Evolutionary conservation across 2,113 vertebrate species (phyloP), one percentile per base, ranked within the genome.

Genomic region (Cephalopholis sonnerati): DNA sequence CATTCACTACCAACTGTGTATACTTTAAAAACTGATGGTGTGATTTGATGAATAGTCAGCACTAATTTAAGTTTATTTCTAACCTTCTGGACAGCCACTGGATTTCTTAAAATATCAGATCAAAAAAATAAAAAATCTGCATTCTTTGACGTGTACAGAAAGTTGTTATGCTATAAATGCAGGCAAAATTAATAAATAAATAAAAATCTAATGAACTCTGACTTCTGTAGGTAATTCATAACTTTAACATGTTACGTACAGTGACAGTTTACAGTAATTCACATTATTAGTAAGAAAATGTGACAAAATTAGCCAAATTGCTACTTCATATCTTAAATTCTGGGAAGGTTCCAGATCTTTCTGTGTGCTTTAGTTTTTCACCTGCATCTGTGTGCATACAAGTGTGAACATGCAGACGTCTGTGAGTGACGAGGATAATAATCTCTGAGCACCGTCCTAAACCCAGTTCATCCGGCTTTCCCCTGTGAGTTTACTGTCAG

Each of bases 381-480:
- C 18, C 51, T 48, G 27, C 46, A 15, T 48, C 5, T 51, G 16
- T 15, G 44, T 53, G 7, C 41, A 7, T 36, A 44, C 76, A 29
- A 36, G 82, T 81, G 22, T 72, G 41, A 62, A 74, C 89, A 32
- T 1, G 84, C 44, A 39, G 12, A 16, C 1, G 10, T 10, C 27
- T 71, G 62, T 79, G 9, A 24, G 50, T 27, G 44, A 57, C 32
- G 58, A 59, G 24, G 16, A 55, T 20, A 65, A 41, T 66, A 10
- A 41, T 69, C 64, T 8, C 5, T 15, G 20, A 3, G 48, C 81
- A 1, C 5, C 1, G 3, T 32, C 15, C 29, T 29, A 57, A 16
- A 76, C 59, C 80, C 54, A 50, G 85, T 76, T 74, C 25, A 54
- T 57, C 70, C 18, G 3, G 58, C 79, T 85, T 64, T 25, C 27